phyloP scores from a whole-genome alignment of 2,888 invertebrate species.

The Parthenolecanium corni region DNA sequence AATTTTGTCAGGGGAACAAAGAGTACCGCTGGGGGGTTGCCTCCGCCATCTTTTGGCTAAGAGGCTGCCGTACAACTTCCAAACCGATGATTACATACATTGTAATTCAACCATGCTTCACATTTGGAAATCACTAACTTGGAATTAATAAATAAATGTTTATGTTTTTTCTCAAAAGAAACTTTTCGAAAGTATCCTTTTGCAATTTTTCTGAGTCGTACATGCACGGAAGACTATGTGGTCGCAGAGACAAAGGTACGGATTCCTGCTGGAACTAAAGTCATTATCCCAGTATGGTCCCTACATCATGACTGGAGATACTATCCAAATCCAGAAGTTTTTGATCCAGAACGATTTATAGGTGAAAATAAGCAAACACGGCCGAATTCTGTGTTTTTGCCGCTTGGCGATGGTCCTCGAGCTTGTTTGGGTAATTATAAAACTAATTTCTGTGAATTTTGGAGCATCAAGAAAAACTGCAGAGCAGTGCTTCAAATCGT shows the following conservation, averaged over 20 bases:
- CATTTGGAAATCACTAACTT: too few species aligned
- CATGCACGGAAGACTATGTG: conserved; percentile 37
- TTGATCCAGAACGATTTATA: conserved; percentile 50
- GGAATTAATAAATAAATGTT: too few species aligned
- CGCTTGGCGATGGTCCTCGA: conserved; percentile 48
- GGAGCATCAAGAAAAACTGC: too few species aligned
- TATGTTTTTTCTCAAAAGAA: too few species aligned
- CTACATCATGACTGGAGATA: conserved; percentile 50
- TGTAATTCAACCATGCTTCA: too few species aligned
- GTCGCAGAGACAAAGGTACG: conserved; percentile 32
- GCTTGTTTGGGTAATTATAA: conserved; percentile 48
- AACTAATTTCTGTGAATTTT: too few species aligned
- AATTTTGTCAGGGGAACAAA: too few species aligned
- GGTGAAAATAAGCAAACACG: conserved; percentile 44
- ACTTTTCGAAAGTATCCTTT: conserved; percentile 26
- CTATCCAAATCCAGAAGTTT: conserved; percentile 50
- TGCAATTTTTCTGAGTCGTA: conserved; percentile 37
- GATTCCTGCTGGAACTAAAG: conserved; percentile 36
- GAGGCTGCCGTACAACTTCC: too few species aligned
- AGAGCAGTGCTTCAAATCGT: too few species aligned
- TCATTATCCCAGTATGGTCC: conserved; percentile 46
- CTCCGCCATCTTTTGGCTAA: too few species aligned
- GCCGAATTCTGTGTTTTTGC: conserved; percentile 45
- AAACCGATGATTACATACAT: too few species aligned
- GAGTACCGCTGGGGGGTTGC: too few species aligned